These are phyloP conservation scores for Heterodera carotae DNA, from an alignment of 1,140 invertebrate genomes.

Conservation along the genomic window DNA sequence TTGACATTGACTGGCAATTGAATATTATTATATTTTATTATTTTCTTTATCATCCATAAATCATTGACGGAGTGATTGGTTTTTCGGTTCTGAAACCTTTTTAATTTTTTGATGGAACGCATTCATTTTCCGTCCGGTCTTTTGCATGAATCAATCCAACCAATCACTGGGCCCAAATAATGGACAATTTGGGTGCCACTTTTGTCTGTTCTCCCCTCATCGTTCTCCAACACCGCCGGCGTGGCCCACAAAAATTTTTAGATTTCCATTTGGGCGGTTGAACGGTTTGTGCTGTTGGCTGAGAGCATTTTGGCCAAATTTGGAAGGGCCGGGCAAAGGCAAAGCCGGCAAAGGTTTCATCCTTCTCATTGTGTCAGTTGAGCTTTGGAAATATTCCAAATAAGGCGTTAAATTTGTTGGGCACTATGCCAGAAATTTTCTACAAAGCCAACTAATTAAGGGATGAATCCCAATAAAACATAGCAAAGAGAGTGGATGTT, in stretches of 20 bases:
- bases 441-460: no score
- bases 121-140: not conserved
- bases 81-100: no score
- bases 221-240: not conserved
- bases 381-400: not conserved
- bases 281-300: not conserved
- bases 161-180: not conserved
- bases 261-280: not conserved
- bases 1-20: no score
- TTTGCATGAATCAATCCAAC: not conserved
- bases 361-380: not conserved
- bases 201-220: not conserved
- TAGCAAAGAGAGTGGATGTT: no score
- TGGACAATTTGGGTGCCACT: not conserved
- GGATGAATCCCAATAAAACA: no score
- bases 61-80: no score
- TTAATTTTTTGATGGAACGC: no score
- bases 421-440: no score
- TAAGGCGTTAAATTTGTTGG: no score
- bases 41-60: no score
- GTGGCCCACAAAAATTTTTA: constrained; percentile 4
- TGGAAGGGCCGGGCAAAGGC: constrained; percentile 7
- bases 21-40: no score
- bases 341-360: not conserved
- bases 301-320: not conserved